Conservation (phyloP, 2,888 invertebrate species). For the Nomada fabriciana region DNA sequence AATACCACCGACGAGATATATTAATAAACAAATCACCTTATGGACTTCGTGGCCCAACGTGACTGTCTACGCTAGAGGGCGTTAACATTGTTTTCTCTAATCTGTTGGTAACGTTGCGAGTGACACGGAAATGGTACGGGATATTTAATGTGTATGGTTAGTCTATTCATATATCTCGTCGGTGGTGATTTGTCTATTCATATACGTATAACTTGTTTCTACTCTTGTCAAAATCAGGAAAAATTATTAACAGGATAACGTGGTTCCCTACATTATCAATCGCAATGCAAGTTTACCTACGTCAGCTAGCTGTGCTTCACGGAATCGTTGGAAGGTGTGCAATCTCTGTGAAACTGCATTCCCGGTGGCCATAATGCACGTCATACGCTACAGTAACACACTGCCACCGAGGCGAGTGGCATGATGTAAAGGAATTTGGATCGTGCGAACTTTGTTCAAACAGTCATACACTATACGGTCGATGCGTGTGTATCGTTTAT, state of each 20-base stretch:
- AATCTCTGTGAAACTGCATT: constrained; percentile 33
- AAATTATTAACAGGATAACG: not conserved
- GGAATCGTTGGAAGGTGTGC: constrained; percentile 10
- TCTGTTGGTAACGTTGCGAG: no score
- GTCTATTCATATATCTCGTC: no score
- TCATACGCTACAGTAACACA: constrained; percentile 60
- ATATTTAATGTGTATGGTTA: no score
- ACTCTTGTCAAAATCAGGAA: no score
- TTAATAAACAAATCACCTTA: no score
- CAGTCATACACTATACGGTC: constrained; percentile 49
- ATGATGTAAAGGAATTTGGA: constrained; percentile 75
- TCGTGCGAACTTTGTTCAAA: constrained; percentile 78
- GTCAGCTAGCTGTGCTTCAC: not conserved
- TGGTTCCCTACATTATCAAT: constrained; percentile 12
- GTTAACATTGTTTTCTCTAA: no score
- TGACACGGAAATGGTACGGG: no score
- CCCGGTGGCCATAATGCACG: constrained; percentile 46
- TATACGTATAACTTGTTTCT: no score
- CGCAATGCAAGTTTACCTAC: not conserved
- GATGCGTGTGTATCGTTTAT: constrained; percentile 11
- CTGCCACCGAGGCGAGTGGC: constrained; percentile 69
- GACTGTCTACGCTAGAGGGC: no score
- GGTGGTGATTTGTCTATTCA: no score
- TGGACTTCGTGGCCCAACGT: no score
- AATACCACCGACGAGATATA: no score